A percentile compares a stretch with the other conserved stretches of the same genome.
Evolutionary conservation across 1,140 invertebrate species (phyloP).

Genomic region (Apis laboriosa): DNA sequence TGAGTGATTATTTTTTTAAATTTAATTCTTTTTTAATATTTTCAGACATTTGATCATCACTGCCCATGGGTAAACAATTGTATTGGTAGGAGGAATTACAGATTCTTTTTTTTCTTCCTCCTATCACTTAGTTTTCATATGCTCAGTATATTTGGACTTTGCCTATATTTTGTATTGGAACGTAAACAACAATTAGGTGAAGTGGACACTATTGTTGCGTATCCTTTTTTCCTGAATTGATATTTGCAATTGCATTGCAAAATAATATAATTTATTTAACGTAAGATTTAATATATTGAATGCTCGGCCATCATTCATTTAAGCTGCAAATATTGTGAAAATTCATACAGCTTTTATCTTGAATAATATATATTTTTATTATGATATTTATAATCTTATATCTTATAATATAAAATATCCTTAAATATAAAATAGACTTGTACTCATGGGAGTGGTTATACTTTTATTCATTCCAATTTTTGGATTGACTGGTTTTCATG

Average conservation of each 20-base stretch:
- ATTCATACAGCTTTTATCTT: too few species aligned
- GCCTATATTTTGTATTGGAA: conserved; percentile 94
- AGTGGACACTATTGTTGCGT: conserved; percentile 93
- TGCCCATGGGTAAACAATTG: conserved; percentile 99
- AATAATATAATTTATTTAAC: background rate
- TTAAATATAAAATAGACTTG: conserved; percentile 87
- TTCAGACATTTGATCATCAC: conserved; percentile 99
- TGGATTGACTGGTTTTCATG: conserved; percentile 98
- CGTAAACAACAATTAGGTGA: conserved; percentile 91
- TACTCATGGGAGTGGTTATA: conserved; percentile 94
- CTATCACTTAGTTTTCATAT: conserved; percentile 98
- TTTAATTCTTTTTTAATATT: conserved; percentile 72
- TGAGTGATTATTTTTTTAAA: background rate
- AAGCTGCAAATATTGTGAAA: too few species aligned
- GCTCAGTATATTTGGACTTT: conserved; percentile 97
- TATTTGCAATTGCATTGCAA: background rate
- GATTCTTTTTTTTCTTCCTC: conserved; percentile 99
- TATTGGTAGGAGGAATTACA: conserved; percentile 98
- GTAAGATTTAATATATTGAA: background rate
- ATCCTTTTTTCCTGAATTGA: conserved; percentile 84
- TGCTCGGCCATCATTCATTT: too few species aligned
- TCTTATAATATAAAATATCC: conserved; percentile 61
- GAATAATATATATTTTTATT: background rate
- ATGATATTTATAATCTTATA: background rate
- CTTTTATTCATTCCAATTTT: conserved; percentile 97